Evolutionary conservation across 2,113 vertebrate genomes (phyloP).

Genomic region (Chaetura pelagica): DNA sequence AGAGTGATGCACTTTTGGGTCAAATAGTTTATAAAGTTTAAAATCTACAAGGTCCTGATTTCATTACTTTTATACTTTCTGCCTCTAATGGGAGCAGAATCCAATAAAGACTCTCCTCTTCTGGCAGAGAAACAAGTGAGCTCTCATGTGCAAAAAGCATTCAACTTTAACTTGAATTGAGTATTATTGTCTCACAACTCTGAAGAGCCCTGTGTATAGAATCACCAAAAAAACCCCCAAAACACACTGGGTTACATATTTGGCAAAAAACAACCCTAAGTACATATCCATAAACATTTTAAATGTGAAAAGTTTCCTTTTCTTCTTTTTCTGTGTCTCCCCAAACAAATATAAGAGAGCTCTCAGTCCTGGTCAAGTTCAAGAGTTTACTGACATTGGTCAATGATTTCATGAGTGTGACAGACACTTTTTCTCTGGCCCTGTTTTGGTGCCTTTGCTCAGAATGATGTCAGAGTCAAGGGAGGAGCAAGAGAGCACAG

Average conservation of each 20-base stretch:
- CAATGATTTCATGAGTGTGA: not conserved
- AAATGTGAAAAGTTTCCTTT: not conserved
- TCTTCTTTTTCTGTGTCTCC: fast-evolving
- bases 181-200: not conserved
- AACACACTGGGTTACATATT: not conserved
- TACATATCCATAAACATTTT: not conserved
- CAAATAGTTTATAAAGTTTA: not conserved
- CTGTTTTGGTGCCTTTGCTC: not conserved
- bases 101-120: not conserved
- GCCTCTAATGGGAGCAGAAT: not conserved
- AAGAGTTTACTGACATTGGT: not conserved
- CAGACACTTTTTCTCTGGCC: not conserved
- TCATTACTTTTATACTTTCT: not conserved
- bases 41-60: not conserved
- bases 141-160: not conserved
- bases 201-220: not conserved
- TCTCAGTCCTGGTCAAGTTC: not conserved
- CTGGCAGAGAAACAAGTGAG: not conserved
- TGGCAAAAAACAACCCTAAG: not conserved
- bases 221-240: not conserved
- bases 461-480: not conserved
- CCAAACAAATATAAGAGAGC: not conserved
- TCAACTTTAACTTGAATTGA: not conserved
- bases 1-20: not conserved
- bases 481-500: not conserved